phyloP scores from a whole-genome alignment of 2,113 vertebrate genomes.

The cattle (Bos taurus) region DNA sequence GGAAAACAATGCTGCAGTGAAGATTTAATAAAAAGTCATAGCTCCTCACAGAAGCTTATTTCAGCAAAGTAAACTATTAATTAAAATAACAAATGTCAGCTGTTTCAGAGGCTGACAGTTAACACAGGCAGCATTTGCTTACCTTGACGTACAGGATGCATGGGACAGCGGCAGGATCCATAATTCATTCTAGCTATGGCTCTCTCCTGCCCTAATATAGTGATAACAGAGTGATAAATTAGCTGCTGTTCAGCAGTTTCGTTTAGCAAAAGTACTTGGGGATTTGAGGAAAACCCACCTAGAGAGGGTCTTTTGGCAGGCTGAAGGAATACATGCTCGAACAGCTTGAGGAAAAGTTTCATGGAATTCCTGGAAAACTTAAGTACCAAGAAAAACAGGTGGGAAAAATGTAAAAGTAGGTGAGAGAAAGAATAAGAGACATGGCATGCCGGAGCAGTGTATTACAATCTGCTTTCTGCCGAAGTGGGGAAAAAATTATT shows the following conservation, averaged over 20 bases:
- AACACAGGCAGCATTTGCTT: constrained; percentile 83
- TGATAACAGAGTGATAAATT: constrained; percentile 84
- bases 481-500: constrained; percentile 8
- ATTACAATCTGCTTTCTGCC: not conserved
- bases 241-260: constrained; percentile 78
- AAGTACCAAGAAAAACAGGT: constrained; percentile 55
- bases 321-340: constrained; percentile 47
- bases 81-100: constrained; percentile 90
- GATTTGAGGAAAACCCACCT: constrained; percentile 79
- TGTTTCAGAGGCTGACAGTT: constrained; percentile 84
- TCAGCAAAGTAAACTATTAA: constrained; percentile 88
- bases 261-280: constrained; percentile 69
- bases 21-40: constrained; percentile 82
- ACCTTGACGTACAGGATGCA: constrained; percentile 76
- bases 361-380: constrained; percentile 70
- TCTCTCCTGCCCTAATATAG: constrained; percentile 76
- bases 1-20: constrained; percentile 82
- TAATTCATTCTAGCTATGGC: constrained; percentile 78
- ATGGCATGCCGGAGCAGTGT: not conserved
- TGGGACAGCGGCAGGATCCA: constrained; percentile 70
- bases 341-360: constrained; percentile 66
- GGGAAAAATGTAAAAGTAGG: constrained; percentile 41
- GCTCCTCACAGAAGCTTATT: constrained; percentile 81
- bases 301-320: constrained; percentile 61
- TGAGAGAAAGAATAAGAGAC: not conserved